phyloP scores from a whole-genome alignment of 2,113 vertebrate genomes.

The Camelus dromedarius region DNA sequence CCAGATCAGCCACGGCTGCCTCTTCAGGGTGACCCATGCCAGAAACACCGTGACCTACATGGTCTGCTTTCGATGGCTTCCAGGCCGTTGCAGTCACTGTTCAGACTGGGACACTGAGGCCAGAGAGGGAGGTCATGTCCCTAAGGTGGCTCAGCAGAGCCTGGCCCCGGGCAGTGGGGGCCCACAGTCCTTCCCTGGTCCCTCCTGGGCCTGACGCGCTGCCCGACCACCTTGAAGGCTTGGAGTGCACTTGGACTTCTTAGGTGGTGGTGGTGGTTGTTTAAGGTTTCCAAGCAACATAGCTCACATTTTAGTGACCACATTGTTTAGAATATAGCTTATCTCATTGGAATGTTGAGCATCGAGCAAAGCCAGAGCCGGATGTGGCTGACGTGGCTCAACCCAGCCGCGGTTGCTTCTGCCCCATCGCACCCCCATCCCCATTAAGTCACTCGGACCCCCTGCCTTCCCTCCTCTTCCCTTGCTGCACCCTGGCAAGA shows the following conservation, averaged over 20 bases:
- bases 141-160: not conserved
- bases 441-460: not conserved
- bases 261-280: not conserved
- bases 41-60: not conserved
- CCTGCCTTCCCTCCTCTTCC: not conserved
- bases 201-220: not conserved
- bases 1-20: not conserved
- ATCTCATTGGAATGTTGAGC: slow-evolving; percentile 73
- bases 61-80: not conserved
- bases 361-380: not conserved
- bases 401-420: not conserved
- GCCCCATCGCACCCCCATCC: not conserved
- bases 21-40: not conserved
- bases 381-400: slow-evolving; percentile 19
- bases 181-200: not conserved
- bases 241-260: not conserved
- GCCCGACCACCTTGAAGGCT: not conserved
- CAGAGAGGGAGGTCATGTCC: not conserved
- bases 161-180: not conserved
- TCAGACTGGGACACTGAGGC: not conserved
- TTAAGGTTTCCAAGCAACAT: slow-evolving; percentile 64
- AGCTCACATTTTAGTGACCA: slow-evolving; percentile 70
- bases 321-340: slow-evolving; percentile 76
- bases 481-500: not conserved
- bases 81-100: not conserved